Conservation (phyloP, 2,113 vertebrate species). For the Xenopus laevis region DNA sequence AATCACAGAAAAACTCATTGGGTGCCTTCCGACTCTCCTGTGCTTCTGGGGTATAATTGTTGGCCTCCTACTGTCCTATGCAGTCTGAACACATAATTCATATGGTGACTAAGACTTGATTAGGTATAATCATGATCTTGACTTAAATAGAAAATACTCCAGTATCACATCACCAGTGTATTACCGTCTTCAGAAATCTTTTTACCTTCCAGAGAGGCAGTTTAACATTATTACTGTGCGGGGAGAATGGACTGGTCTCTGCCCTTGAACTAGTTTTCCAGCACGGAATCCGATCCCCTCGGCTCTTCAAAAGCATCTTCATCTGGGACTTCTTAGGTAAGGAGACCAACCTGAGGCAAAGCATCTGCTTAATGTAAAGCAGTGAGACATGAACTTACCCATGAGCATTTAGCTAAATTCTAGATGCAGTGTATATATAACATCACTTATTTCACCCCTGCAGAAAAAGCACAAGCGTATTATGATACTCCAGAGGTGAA, state of each 20-base stretch:
- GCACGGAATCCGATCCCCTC: conserved; percentile 92
- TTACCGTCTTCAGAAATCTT: not conserved
- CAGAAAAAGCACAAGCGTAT: conserved; percentile 95
- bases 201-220: conserved; percentile 77
- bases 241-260: conserved; percentile 91
- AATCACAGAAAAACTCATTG: not conserved
- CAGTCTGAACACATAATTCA: no score
- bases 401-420: no score
- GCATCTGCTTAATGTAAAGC: no score
- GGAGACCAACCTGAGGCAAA: not conserved
- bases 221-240: conserved; percentile 89
- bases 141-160: no score
- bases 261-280: conserved; percentile 96
- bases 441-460: conserved; percentile 22
- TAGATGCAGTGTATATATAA: no score
- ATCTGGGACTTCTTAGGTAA: conserved; percentile 98
- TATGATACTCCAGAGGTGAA: conserved; percentile 88
- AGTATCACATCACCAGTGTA: no score
- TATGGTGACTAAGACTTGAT: no score
- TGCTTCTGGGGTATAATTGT: no score
- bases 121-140: no score
- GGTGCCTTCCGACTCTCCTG: not conserved
- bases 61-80: no score
- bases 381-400: no score
- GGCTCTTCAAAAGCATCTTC: conserved; percentile 98